A percentile compares a stretch with the other conserved stretches of the same genome.
Conservation (phyloP, 2,113 vertebrate species). For the Smithornis capensis region DNA sequence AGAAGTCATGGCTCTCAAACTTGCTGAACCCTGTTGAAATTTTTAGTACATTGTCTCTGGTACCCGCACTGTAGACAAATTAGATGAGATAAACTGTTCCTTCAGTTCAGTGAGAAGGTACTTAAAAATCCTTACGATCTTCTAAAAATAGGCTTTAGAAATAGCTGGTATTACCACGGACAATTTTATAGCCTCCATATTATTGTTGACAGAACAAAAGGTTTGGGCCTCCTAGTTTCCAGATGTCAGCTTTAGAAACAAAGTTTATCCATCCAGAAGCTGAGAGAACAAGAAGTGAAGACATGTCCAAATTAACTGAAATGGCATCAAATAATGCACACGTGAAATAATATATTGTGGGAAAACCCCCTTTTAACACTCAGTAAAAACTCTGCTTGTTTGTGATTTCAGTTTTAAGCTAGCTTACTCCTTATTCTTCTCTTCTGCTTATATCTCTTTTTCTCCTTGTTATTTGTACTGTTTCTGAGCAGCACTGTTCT, state of each 20-base stretch:
- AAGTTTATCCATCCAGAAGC: not conserved
- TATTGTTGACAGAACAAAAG: not conserved
- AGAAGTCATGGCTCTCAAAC: not conserved
- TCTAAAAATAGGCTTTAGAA: not conserved
- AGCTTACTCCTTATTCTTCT: not conserved
- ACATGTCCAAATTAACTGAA: not conserved
- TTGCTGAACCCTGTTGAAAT: not conserved
- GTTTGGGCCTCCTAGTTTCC: not conserved
- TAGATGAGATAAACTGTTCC: not conserved
- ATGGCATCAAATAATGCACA: not conserved
- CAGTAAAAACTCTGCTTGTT: fast-evolving
- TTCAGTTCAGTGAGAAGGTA: not conserved
- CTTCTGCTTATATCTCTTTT: not conserved
- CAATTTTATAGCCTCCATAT: not conserved
- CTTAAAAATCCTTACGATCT: not conserved
- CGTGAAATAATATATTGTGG: not conserved
- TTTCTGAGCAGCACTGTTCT: not conserved
- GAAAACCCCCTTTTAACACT: not conserved
- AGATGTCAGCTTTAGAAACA: not conserved
- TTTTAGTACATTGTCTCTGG: not conserved
- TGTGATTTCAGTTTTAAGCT: not conserved
- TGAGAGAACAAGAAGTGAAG: not conserved
- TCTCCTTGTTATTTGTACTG: not conserved
- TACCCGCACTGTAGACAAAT: not conserved
- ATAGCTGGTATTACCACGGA: not conserved